Conservation (phyloP, 2,888 invertebrate genomes). For the Drosophila rubida region DNA sequence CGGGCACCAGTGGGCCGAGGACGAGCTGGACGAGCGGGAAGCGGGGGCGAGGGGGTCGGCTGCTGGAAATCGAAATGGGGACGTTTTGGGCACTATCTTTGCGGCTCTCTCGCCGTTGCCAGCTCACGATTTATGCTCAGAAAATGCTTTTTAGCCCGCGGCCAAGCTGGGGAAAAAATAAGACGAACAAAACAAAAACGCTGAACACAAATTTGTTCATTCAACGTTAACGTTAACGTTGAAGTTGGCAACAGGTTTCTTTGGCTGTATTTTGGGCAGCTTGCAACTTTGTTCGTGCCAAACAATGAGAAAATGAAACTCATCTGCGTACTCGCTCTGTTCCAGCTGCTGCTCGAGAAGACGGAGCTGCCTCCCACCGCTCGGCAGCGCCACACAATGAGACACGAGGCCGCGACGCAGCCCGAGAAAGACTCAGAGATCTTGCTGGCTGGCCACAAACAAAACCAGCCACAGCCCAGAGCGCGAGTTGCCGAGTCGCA, state of each 20-base stretch:
- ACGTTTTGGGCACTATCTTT: slow-evolving; percentile 28
- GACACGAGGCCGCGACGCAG: slow-evolving; percentile 35
- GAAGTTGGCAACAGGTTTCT: slow-evolving; percentile 65
- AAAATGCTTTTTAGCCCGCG: slow-evolving; percentile 71
- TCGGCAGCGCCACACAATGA: slow-evolving; percentile 51
- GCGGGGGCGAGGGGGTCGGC: not conserved
- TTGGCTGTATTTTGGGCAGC: slow-evolving; percentile 45
- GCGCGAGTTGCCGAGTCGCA: slow-evolving; percentile 9
- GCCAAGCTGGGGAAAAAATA: slow-evolving; percentile 35
- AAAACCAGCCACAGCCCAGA: not conserved
- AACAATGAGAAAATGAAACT: slow-evolving; percentile 79
- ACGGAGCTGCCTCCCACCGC: slow-evolving; percentile 50
- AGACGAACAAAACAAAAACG: slow-evolving; percentile 10
- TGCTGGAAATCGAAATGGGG: slow-evolving; percentile 14
- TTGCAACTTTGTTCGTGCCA: slow-evolving; percentile 47
- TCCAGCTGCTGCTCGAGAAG: slow-evolving; percentile 41
- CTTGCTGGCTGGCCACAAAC: too few relatives aligned
- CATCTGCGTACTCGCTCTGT: slow-evolving; percentile 70
- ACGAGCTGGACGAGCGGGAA: not conserved
- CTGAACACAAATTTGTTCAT: slow-evolving; percentile 72
- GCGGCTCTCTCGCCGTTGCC: slow-evolving; percentile 34
- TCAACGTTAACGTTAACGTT: slow-evolving; percentile 64
- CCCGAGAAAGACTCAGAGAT: not conserved
- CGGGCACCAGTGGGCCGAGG: not conserved
- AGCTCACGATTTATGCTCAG: slow-evolving; percentile 73